Conservation (phyloP, 2,888 invertebrate genomes). For the Drosophila lacicola region DNA sequence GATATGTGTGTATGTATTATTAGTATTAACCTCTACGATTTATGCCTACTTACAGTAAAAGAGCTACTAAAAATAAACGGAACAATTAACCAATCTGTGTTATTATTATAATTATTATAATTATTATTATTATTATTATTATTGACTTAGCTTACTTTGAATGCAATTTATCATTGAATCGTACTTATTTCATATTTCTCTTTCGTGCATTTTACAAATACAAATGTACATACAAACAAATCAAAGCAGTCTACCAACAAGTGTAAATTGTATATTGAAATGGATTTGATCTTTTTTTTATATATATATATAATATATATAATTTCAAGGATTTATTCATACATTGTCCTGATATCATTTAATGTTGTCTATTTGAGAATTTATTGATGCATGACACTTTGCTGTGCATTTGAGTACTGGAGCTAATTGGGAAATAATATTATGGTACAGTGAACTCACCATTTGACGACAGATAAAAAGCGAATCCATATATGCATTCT, state of each 20-base stretch:
- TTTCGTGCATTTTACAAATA: slow-evolving; percentile 6
- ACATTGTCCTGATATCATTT: too few relatives aligned
- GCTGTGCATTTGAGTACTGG: background rate
- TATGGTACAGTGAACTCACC: background rate
- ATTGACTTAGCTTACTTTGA: slow-evolving; percentile 28
- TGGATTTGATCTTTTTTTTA: background rate
- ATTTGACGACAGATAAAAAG: background rate
- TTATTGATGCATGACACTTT: background rate
- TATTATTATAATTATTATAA: background rate
- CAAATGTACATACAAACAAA: slow-evolving; percentile 25
- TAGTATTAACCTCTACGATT: slow-evolving; percentile 25
- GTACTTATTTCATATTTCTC: background rate
- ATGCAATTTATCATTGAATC: slow-evolving; percentile 6
- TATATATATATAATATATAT: background rate
- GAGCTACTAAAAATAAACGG: slow-evolving; percentile 41
- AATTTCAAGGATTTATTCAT: too few relatives aligned
- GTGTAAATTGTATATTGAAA: background rate
- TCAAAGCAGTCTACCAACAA: background rate
- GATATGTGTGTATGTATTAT: slow-evolving; percentile 18
- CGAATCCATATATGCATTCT: too few relatives aligned
- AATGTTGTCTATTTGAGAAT: background rate
- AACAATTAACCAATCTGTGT: slow-evolving; percentile 55
- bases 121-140: slow-evolving; percentile 8
- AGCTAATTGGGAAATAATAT: background rate
- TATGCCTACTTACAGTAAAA: slow-evolving; percentile 36